A percentile compares a stretch with the other conserved stretches of the same genome.
phyloP scores from a whole-genome alignment of 2,113 vertebrate genomes.

The Oncorhynchus masou region DNA sequence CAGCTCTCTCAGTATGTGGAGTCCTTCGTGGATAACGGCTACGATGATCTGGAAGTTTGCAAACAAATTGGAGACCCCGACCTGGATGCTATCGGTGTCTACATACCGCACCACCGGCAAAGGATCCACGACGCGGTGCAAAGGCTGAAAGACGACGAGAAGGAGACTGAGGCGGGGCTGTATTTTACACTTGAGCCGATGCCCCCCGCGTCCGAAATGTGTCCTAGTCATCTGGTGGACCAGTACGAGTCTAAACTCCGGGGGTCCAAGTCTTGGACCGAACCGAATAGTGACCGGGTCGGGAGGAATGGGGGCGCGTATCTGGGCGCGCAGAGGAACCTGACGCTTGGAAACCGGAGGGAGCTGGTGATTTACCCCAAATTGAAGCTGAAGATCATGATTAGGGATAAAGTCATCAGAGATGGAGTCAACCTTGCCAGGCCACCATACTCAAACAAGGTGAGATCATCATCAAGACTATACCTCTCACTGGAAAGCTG shows the following conservation, averaged over 20 bases:
- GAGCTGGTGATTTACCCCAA: constrained; percentile 85
- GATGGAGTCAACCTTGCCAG: constrained; percentile 91
- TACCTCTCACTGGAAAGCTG: not conserved
- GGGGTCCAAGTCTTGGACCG: constrained; percentile 76
- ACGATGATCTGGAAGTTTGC: constrained; percentile 97
- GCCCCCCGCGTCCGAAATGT: constrained; percentile 64
- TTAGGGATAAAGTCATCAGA: constrained; percentile 92
- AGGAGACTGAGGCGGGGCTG: constrained; percentile 72
- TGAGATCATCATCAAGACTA: constrained; percentile 62
- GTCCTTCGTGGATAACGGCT: constrained; percentile 94
- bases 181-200: constrained; percentile 94
- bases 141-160: constrained; percentile 80
- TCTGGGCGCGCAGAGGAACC: constrained; percentile 69
- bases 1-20: constrained; percentile 90
- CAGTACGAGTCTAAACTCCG: constrained; percentile 73
- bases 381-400: constrained; percentile 97
- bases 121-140: constrained; percentile 84
- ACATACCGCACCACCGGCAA: constrained; percentile 82
- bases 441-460: constrained; percentile 92
- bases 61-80: constrained; percentile 96
- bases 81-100: constrained; percentile 94
- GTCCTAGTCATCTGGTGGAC: constrained; percentile 74
- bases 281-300: constrained; percentile 60
- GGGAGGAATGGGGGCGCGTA: constrained; percentile 49
- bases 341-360: constrained; percentile 71